phyloP scores from a whole-genome alignment of 2,797 vertebrate genomes.

The Chromis chromis region DNA sequence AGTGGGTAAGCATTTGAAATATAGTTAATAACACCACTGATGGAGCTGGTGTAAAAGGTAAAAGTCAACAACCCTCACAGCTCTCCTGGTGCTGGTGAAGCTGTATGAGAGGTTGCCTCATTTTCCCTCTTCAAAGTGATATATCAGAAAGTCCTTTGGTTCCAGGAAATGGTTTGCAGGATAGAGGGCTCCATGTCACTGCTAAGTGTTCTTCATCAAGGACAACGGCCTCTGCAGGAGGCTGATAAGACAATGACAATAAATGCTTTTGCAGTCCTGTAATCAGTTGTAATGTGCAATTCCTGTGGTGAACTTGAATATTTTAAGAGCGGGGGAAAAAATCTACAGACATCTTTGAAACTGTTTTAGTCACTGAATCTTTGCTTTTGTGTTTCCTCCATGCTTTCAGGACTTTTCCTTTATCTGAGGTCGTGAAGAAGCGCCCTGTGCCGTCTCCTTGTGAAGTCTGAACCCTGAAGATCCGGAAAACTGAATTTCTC shows the following conservation, averaged over 20 bases:
- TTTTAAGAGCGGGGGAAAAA: not conserved
- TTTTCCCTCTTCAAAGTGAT: conserved; percentile 24
- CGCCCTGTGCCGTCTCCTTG: too few relatives aligned
- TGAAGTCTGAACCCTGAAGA: conserved; percentile 19
- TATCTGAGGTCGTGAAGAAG: conserved; percentile 15
- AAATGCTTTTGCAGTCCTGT: not conserved
- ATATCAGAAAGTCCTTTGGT: conserved; percentile 21
- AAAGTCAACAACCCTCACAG: not conserved
- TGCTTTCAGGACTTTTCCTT: conserved; percentile 3
- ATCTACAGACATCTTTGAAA: not conserved
- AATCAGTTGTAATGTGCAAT: not conserved
- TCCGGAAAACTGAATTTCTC: not conserved
- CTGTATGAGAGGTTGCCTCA: conserved; percentile 23
- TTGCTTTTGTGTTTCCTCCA: not conserved
- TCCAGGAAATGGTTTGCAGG: conserved; percentile 45
- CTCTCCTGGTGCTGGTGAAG: not conserved
- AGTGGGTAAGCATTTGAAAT: not conserved
- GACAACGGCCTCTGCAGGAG: conserved; percentile 19
- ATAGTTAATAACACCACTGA: not conserved
- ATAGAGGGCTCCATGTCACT: conserved; percentile 8
- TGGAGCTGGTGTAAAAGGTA: not conserved
- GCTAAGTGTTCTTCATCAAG: conserved; percentile 29
- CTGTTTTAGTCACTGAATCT: not conserved
- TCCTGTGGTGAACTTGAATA: not conserved
- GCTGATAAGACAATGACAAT: conserved; percentile 11